Conservation (phyloP, 2,797 vertebrate species). For the Poecilia picta region DNA sequence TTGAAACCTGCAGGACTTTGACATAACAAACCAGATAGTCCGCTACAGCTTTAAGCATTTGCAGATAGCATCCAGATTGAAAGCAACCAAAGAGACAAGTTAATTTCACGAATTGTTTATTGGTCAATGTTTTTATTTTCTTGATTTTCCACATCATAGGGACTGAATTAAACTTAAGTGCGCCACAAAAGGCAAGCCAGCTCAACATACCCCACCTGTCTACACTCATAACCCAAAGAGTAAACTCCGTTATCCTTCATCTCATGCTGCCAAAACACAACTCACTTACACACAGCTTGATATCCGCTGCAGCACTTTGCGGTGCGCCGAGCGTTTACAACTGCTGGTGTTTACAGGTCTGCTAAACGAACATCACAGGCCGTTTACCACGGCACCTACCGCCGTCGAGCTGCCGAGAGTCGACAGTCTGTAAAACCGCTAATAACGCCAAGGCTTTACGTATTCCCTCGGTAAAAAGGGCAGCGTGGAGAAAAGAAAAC, state of each 20-base stretch:
- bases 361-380: conserved; percentile 57
- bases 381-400: conserved; percentile 62
- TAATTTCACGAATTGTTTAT: not conserved
- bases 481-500: conserved; percentile 24
- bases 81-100: conserved; percentile 5
- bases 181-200: conserved; percentile 10
- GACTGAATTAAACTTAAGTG: not conserved
- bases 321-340: conserved; percentile 60
- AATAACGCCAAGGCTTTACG: conserved; percentile 38
- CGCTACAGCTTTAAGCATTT: not conserved
- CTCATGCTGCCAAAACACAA: conserved; percentile 35
- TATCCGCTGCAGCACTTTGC: conserved; percentile 40
- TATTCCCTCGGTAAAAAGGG: conserved; percentile 17
- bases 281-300: conserved; percentile 46
- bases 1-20: conserved; percentile 4
- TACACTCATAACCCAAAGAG: conserved; percentile 31
- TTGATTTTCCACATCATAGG: conserved; percentile 2
- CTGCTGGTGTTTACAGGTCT: conserved; percentile 73
- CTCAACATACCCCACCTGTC: conserved; percentile 40
- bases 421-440: conserved; percentile 64
- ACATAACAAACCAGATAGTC: not conserved
- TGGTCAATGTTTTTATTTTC: not conserved
- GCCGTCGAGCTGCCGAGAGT: conserved; percentile 46
- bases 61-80: conserved; percentile 13
- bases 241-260: conserved; percentile 28